Percentiles rank a stretch among this genome's conserved stretches.
phyloP scores from a whole-genome alignment of 2,113 vertebrate species.

The Merops nubicus region DNA sequence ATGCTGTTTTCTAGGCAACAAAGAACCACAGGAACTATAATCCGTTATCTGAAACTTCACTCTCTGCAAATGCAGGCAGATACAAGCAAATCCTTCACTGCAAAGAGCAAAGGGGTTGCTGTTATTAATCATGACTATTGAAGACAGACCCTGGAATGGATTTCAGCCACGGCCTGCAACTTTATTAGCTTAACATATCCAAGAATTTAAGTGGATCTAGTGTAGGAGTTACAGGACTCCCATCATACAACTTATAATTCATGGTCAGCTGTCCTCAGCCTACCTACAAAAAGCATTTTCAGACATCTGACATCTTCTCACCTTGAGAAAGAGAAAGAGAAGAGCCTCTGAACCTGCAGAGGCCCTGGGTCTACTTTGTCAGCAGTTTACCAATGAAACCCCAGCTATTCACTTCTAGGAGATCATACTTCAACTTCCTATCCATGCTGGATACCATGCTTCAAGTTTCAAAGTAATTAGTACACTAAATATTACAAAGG shows the following conservation, averaged over 20 bases:
- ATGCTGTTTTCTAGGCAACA: background rate
- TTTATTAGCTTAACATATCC: conserved; percentile 57
- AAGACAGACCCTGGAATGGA: conserved; percentile 53
- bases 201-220: conserved; percentile 37
- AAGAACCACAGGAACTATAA: conserved; percentile 46
- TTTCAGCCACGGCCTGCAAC: conserved; percentile 52
- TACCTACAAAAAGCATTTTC: background rate
- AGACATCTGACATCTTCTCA: background rate
- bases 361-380: background rate
- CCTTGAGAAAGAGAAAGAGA: background rate
- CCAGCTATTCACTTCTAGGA: background rate
- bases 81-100: conserved; percentile 39
- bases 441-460: background rate
- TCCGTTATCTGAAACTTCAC: conserved; percentile 34
- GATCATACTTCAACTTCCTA: background rate
- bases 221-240: conserved; percentile 14
- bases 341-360: background rate
- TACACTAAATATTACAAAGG: background rate
- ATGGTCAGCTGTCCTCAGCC: background rate
- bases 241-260: conserved; percentile 7
- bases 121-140: conserved; percentile 64
- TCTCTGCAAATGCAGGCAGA: conserved; percentile 37
- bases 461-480: background rate
- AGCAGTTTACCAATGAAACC: background rate
- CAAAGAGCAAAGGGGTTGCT: conserved; percentile 15